A percentile compares a stretch with the other conserved stretches of the same genome.
These are phyloP conservation scores for Oncorhynchus tshawytscha DNA, from an alignment of 2,113 vertebrate species.

Conservation along the genomic window DNA sequence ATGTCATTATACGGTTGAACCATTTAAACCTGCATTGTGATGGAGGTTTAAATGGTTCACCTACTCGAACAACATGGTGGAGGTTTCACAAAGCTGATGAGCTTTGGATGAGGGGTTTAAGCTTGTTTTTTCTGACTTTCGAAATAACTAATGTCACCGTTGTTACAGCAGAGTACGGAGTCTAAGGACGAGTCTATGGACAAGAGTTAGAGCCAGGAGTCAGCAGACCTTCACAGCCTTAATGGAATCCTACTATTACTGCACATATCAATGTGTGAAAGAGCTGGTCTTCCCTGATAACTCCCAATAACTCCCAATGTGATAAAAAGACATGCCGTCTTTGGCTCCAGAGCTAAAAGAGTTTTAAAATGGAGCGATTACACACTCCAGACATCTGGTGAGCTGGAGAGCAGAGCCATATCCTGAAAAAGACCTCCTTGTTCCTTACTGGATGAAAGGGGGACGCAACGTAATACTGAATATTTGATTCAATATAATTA, in stretches of 20 bases:
- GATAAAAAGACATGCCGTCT: conserved; percentile 14
- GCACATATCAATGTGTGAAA: background rate
- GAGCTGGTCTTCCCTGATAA: background rate
- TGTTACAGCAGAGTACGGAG: background rate
- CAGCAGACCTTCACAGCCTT: background rate
- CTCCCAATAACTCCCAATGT: background rate
- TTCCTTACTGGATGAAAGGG: conserved; percentile 52
- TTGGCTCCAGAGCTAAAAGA: conserved; percentile 14
- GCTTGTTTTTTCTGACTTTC: background rate
- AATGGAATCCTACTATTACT: background rate
- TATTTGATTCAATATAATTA: conserved; percentile 57
- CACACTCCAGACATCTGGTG: conserved; percentile 25
- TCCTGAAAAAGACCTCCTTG: conserved; percentile 57
- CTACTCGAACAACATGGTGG: background rate
- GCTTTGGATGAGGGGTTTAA: background rate
- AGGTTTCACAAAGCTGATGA: background rate
- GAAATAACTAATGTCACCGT: background rate
- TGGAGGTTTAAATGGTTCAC: too few relatives aligned
- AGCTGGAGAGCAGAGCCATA: background rate
- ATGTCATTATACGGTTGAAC: too few relatives aligned
- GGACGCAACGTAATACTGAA: conserved; percentile 34
- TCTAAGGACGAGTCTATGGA: background rate
- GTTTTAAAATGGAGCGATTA: background rate
- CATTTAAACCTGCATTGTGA: too few relatives aligned
- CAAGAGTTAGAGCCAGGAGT: background rate